Evolutionary conservation across 2,113 vertebrate genomes (phyloP).

Genomic region (Canis aureus): DNA sequence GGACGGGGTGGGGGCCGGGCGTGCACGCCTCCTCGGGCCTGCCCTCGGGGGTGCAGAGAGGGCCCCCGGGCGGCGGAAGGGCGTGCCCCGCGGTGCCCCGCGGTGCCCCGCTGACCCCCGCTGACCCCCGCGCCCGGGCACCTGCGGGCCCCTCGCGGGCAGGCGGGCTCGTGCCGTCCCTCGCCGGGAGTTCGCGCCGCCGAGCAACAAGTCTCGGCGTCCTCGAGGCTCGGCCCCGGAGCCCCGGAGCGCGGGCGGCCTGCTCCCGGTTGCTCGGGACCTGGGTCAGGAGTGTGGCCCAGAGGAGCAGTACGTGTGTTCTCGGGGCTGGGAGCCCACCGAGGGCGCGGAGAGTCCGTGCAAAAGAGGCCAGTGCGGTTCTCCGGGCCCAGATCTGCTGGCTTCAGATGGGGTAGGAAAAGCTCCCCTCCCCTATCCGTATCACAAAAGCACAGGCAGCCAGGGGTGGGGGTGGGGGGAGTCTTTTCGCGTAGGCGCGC

Average conservation of each 20-base stretch:
- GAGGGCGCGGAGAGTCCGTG: accelerated
- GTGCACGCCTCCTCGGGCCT: too few species aligned
- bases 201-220: slow-evolving; percentile 24
- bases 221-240: background rate
- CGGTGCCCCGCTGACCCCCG: slow-evolving; percentile 16
- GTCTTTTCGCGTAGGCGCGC: background rate
- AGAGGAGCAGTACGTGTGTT: background rate
- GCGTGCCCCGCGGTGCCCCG: slow-evolving; percentile 25
- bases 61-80: background rate
- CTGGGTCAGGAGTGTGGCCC: background rate
- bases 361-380: background rate
- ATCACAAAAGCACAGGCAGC: background rate
- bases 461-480: background rate
- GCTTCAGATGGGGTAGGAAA: background rate
- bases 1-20: background rate
- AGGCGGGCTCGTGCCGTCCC: background rate
- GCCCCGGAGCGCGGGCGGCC: background rate
- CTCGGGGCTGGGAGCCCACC: background rate
- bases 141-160: background rate
- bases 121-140: slow-evolving; percentile 38
- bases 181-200: background rate
- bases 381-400: background rate
- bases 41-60: background rate
- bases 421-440: background rate
- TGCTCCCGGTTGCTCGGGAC: background rate